Percentiles rank a stretch among this genome's conserved stretches.
phyloP scores from a whole-genome alignment of 2,888 invertebrate genomes.

The Amphipoea lucens region DNA sequence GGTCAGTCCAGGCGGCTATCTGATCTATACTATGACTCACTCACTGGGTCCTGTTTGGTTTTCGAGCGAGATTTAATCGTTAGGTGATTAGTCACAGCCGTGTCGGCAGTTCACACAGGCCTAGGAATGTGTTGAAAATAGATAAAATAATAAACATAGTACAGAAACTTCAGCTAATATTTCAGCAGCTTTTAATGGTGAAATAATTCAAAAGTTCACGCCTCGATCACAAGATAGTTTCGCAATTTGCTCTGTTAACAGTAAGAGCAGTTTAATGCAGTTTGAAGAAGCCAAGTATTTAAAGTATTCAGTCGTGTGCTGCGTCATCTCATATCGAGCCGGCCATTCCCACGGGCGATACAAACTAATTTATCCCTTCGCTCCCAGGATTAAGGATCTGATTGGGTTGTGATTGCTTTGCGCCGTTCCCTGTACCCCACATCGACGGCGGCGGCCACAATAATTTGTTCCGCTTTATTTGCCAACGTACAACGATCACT shows the following conservation, averaged over 20 bases:
- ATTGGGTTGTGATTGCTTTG: constrained; percentile 72
- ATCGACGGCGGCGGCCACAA: constrained; percentile 69
- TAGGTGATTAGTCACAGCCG: constrained; percentile 72
- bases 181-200: constrained; percentile 29
- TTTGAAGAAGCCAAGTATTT: constrained; percentile 66
- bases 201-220: constrained; percentile 35
- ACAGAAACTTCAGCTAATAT: constrained; percentile 42
- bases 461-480: constrained; percentile 81
- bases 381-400: constrained; percentile 65
- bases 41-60: constrained; percentile 70
- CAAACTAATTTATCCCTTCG: constrained; percentile 67
- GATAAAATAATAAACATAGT: constrained; percentile 60
- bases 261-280: constrained; percentile 45
- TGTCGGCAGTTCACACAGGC: constrained; percentile 55
- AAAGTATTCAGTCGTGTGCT: constrained; percentile 69
- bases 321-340: constrained; percentile 71
- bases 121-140: constrained; percentile 67
- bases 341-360: constrained; percentile 74
- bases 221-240: constrained; percentile 34
- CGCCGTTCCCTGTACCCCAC: constrained; percentile 63
- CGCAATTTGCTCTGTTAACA: constrained; percentile 28
- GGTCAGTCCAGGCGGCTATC: constrained; percentile 63
- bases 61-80: constrained; percentile 72
- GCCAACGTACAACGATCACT: constrained; percentile 73
- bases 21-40: constrained; percentile 68